These are phyloP conservation scores for Pseudoips prasinana DNA, from an alignment of 2,888 invertebrate genomes.

Conservation along the genomic window DNA sequence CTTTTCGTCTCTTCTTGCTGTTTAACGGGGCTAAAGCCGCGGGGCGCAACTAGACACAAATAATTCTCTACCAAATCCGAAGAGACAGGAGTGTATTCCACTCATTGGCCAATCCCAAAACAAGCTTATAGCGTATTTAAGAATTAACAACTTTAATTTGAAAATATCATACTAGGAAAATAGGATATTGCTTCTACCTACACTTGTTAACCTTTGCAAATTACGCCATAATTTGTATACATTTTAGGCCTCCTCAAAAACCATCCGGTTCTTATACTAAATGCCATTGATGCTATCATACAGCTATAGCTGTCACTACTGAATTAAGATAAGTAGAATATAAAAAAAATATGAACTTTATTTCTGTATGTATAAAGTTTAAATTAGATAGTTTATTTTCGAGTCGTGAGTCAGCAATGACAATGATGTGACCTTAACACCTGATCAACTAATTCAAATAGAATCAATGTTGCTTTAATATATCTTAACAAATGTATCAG, in stretches of 20 bases:
- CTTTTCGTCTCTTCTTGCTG: too few species aligned
- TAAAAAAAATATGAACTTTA: slow-evolving; percentile 3
- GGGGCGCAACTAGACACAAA: too few species aligned
- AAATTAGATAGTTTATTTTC: not conserved
- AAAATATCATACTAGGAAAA: too few species aligned
- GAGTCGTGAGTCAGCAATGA: slow-evolving; percentile 8
- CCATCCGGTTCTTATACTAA: slow-evolving; percentile 37
- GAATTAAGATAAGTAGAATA: not conserved
- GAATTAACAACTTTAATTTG: too few species aligned
- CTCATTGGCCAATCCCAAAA: too few species aligned
- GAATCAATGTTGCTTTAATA: slow-evolving; percentile 16
- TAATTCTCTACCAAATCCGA: too few species aligned
- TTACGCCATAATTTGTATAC: slow-evolving; percentile 32
- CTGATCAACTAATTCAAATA: slow-evolving; percentile 14
- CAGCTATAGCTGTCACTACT: slow-evolving; percentile 22
- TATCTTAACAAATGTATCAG: slow-evolving; percentile 6
- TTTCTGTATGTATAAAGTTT: slow-evolving; percentile 4
- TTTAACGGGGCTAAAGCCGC: too few species aligned
- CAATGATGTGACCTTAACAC: slow-evolving; percentile 23
- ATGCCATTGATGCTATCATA: slow-evolving; percentile 37
- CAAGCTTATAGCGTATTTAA: too few species aligned
- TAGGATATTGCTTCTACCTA: too few species aligned
- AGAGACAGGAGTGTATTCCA: too few species aligned
- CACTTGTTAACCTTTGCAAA: slow-evolving; percentile 47
- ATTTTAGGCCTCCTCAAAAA: slow-evolving; percentile 13